Conservation (phyloP, 53 echinoderm and acorn worm genomes). For the Echinarachnius parma region DNA sequence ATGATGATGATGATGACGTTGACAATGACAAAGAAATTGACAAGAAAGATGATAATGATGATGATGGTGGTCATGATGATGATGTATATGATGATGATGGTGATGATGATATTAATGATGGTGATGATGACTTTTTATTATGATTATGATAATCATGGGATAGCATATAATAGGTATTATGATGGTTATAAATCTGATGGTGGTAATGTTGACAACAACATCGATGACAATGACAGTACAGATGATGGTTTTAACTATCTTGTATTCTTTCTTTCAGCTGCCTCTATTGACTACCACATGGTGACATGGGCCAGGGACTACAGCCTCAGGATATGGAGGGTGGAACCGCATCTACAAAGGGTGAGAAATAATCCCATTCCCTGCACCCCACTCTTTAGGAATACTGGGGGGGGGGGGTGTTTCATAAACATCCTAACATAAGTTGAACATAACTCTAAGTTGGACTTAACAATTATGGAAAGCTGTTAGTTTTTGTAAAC, state of each 20-base stretch:
- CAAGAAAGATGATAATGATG: slow-evolving; percentile 8
- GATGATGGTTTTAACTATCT: not conserved
- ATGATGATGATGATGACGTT: not conserved
- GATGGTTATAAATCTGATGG: not conserved
- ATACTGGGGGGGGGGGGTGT: too few relatives aligned
- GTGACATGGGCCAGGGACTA: slow-evolving; percentile 94
- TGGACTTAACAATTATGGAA: too few relatives aligned
- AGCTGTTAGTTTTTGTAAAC: too few relatives aligned
- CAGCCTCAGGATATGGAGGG: slow-evolving; percentile 82
- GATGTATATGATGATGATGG: not conserved
- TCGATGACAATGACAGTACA: not conserved
- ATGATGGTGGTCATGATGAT: not conserved
- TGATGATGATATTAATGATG: not conserved
- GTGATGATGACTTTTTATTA: not conserved
- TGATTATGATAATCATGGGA: too few relatives aligned
- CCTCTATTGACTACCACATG: slow-evolving; percentile 70
- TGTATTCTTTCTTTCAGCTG: not conserved
- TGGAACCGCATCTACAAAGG: slow-evolving; percentile 88
- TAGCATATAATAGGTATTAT: slow-evolving; percentile 1
- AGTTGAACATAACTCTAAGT: too few relatives aligned
- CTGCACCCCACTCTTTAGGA: too few relatives aligned
- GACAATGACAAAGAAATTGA: not conserved
- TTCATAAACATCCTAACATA: too few relatives aligned
- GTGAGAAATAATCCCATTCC: slow-evolving; percentile 29
- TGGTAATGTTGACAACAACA: not conserved